Conservation (phyloP, 1,140 invertebrate species). For the Melitaea cinxia region DNA sequence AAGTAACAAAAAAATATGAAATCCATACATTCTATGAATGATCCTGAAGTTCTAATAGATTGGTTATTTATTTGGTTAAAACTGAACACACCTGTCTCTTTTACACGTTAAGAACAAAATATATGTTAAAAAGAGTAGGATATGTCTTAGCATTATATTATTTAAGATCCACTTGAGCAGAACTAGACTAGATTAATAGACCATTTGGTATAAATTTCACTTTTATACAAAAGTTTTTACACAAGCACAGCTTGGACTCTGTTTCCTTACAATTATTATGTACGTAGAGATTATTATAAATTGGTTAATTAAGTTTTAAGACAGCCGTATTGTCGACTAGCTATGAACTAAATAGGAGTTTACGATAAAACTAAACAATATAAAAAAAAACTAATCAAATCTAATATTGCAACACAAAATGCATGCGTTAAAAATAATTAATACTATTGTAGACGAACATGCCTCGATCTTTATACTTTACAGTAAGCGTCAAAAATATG, state of each 20-base stretch:
- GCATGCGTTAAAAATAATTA: conserved; percentile 28
- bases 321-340: conserved; percentile 32
- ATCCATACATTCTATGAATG: background rate
- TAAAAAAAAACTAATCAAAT: background rate
- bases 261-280: conserved; percentile 26
- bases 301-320: conserved; percentile 14
- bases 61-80: background rate
- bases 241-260: conserved; percentile 21
- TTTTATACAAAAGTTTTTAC: conserved; percentile 27
- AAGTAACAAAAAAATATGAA: background rate
- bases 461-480: conserved; percentile 13
- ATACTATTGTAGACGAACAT: conserved; percentile 22
- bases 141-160: conserved; percentile 21
- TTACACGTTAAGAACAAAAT: background rate
- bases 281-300: conserved; percentile 20
- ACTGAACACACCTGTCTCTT: background rate
- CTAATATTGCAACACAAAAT: conserved; percentile 31
- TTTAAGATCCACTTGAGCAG: conserved; percentile 43
- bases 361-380: conserved; percentile 1
- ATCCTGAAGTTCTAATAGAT: background rate
- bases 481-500: conserved; percentile 27
- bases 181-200: conserved; percentile 56
- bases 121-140: conserved; percentile 14
- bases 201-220: conserved; percentile 58
- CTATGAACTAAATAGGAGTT: conserved; percentile 9